Evolutionary conservation across 2,888 invertebrate genomes (phyloP).

Genomic region (Netelia virgata): DNA sequence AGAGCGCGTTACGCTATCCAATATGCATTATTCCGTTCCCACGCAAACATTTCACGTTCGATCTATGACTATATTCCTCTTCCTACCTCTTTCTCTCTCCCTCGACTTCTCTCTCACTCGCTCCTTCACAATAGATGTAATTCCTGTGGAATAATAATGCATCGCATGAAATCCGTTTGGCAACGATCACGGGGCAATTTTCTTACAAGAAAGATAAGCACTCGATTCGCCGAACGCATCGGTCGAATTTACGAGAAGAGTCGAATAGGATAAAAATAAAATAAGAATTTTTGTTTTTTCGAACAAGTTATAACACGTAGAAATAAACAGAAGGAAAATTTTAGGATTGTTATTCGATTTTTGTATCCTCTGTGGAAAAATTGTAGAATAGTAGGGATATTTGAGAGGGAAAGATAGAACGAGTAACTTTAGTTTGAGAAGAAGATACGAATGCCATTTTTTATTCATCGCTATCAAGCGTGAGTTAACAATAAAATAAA

Average conservation of each 20-base stretch:
- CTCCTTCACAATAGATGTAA: slow-evolving; percentile 43
- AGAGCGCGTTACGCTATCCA: slow-evolving; percentile 52
- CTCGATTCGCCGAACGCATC: slow-evolving; percentile 12
- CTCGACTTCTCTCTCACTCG: no score
- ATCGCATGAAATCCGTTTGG: slow-evolving; percentile 37
- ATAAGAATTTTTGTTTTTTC: neutral
- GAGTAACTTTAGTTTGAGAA: neutral
- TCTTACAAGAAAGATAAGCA: slow-evolving; percentile 10
- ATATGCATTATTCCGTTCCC: slow-evolving; percentile 64
- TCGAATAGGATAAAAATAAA: neutral
- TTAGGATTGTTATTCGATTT: no score
- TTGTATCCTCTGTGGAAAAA: no score
- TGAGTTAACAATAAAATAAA: neutral
- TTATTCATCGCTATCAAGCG: neutral
- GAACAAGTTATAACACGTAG: neutral
- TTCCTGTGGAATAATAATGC: slow-evolving; percentile 33
- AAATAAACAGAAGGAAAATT: no score
- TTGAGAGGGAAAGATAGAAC: neutral
- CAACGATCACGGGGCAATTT: slow-evolving; percentile 46
- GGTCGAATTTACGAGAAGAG: neutral
- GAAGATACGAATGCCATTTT: neutral
- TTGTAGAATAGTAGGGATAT: neutral
- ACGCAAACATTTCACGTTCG: slow-evolving; percentile 44
- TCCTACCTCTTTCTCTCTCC: no score
- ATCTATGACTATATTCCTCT: slow-evolving; percentile 14